Conservation (phyloP, 2,888 invertebrate species). For the Drosophila cognata region DNA sequence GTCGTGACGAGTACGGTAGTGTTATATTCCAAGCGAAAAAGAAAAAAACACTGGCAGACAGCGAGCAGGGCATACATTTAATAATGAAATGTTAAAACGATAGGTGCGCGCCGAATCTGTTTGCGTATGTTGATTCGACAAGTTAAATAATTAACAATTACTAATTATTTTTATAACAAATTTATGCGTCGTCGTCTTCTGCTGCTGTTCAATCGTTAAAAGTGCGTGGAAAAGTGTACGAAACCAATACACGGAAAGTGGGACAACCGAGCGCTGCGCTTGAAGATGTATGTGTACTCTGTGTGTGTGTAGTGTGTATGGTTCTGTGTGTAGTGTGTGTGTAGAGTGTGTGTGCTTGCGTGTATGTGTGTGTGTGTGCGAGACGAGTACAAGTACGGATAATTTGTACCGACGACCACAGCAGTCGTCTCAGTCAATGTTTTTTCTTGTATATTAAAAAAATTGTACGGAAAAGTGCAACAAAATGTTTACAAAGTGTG, state of each 20-base stretch:
- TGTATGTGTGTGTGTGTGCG: constrained; percentile 43
- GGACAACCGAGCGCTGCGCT: constrained; percentile 74
- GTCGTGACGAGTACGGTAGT: constrained; percentile 68
- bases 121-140: constrained; percentile 50
- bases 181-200: constrained; percentile 63
- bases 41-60: constrained; percentile 75
- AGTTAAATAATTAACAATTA: constrained; percentile 46
- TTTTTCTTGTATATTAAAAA: constrained; percentile 51
- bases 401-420: constrained; percentile 60
- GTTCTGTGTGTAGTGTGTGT: constrained; percentile 35
- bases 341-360: constrained; percentile 31
- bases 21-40: constrained; percentile 76
- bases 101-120: constrained; percentile 70
- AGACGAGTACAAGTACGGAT: constrained; percentile 59
- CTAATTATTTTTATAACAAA: constrained; percentile 55
- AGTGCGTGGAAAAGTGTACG: constrained; percentile 79
- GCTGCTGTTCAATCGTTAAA: constrained; percentile 67
- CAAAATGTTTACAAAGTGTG: constrained; percentile 63
- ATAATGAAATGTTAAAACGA: constrained; percentile 76
- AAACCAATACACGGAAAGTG: constrained; percentile 80
- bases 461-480: constrained; percentile 54
- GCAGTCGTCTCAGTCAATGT: constrained; percentile 48
- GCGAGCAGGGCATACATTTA: constrained; percentile 66
- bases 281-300: constrained; percentile 50
- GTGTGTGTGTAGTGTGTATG: constrained; percentile 43